A percentile compares a stretch with the other conserved stretches of the same genome.
phyloP scores from a whole-genome alignment of 2,797 vertebrate species.

The Rallus crepitans region DNA sequence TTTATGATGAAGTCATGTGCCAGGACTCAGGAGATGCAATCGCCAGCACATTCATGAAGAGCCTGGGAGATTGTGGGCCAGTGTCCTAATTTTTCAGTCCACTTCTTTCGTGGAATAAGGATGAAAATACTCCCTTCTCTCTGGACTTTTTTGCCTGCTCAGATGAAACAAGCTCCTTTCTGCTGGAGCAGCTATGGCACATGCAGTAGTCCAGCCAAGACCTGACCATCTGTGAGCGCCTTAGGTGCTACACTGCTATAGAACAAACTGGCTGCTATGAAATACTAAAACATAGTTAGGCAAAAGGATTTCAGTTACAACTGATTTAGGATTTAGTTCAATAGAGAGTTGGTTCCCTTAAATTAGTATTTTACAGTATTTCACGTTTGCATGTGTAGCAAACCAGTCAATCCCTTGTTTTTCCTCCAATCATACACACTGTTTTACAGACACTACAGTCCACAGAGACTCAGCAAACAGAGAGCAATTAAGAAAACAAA shows the following conservation, averaged over 20 bases:
- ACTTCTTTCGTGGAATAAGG: neutral
- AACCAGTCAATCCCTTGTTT: neutral
- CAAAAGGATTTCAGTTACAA: neutral
- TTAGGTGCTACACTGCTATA: neutral
- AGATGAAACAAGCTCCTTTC: neutral
- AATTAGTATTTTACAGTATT: neutral
- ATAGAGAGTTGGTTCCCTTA: neutral
- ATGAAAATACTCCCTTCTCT: neutral
- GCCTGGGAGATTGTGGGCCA: neutral
- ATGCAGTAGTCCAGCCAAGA: neutral
- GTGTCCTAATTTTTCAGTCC: neutral
- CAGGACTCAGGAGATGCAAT: neutral
- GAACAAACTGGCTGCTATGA: neutral
- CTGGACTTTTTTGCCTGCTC: neutral
- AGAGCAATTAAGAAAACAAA: slow-evolving; percentile 53
- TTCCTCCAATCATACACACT: neutral
- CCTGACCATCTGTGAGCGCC: neutral
- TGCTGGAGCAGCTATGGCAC: neutral
- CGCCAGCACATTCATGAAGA: neutral
- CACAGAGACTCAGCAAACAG: neutral
- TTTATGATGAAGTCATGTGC: neutral
- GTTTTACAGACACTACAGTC: neutral
- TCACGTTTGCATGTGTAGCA: neutral
- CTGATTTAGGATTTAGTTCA: neutral
- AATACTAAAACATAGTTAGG: neutral